Evolutionary conservation across 2,113 vertebrate species (phyloP).

Genomic region (Eleginops maclovinus): DNA sequence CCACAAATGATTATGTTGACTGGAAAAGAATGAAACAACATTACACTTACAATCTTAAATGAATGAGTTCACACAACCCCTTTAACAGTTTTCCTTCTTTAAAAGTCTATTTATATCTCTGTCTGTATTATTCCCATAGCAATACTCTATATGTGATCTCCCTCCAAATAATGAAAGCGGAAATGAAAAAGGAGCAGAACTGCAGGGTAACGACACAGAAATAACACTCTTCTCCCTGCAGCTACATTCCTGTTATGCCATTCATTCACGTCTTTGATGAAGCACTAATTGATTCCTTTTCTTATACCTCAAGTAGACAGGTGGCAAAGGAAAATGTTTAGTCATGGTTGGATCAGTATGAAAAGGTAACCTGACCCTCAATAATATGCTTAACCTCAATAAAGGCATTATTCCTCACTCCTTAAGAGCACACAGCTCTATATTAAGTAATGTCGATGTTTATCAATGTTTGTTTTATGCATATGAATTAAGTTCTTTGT

Average conservation of each 20-base stretch:
- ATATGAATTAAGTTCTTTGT: conserved; percentile 33
- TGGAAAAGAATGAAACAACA: background rate
- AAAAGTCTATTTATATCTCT: background rate
- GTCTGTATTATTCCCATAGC: conserved; percentile 19
- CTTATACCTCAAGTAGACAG: conserved; percentile 32
- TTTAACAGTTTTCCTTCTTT: background rate
- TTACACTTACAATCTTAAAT: background rate
- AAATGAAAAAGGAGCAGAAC: conserved; percentile 38
- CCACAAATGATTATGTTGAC: background rate
- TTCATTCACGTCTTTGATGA: conserved; percentile 56
- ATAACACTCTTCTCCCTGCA: conserved; percentile 41
- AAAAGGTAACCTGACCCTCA: conserved; percentile 31
- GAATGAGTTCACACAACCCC: background rate
- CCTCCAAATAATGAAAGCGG: conserved; percentile 15
- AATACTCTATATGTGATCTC: conserved; percentile 14
- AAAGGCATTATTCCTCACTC: conserved; percentile 12
- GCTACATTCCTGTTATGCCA: conserved; percentile 44
- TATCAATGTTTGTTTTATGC: conserved; percentile 42
- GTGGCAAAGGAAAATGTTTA: conserved; percentile 37
- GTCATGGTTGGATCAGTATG: conserved; percentile 26
- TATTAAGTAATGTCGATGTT: conserved; percentile 16
- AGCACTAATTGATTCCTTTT: conserved; percentile 51
- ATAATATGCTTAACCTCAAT: conserved; percentile 35
- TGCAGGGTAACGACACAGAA: conserved; percentile 43
- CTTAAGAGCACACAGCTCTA: background rate